These are phyloP conservation scores for Charanyca ferruginea DNA, from an alignment of 2,888 invertebrate genomes.

Conservation along the genomic window DNA sequence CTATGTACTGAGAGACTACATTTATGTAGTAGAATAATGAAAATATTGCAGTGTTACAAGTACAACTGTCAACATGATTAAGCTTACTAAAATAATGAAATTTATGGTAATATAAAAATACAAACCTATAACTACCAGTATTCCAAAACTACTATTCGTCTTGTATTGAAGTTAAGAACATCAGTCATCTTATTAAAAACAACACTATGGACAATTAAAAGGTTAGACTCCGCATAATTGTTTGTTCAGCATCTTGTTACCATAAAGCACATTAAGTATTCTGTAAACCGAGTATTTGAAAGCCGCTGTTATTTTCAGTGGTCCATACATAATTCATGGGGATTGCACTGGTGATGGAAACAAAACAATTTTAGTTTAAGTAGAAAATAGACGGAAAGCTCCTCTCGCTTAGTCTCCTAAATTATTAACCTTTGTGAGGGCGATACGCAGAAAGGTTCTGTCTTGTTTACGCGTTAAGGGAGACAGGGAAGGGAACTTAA, in stretches of 20 bases:
- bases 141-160: no score
- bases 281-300: constrained; percentile 65
- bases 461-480: constrained; percentile 90
- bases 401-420: constrained; percentile 87
- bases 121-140: no score
- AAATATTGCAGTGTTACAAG: constrained; percentile 3
- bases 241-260: constrained; percentile 44
- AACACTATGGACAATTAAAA: constrained; percentile 20
- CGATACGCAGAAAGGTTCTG: constrained; percentile 89
- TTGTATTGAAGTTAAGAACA: no score
- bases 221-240: constrained; percentile 46
- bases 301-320: constrained; percentile 65
- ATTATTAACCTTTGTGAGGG: constrained; percentile 89
- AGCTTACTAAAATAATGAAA: background rate
- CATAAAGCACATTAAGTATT: constrained; percentile 61
- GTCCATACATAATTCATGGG: constrained; percentile 74
- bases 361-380: constrained; percentile 85
- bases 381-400: constrained; percentile 83
- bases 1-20: constrained; percentile 44
- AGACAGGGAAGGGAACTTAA: constrained; percentile 89
- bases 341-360: constrained; percentile 79
- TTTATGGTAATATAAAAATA: background rate
- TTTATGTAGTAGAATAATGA: constrained; percentile 29
- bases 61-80: no score
- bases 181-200: background rate